These are phyloP conservation scores for Pristionchus exspectatus DNA, from an alignment of 2,888 invertebrate genomes.

Conservation along the genomic window DNA sequence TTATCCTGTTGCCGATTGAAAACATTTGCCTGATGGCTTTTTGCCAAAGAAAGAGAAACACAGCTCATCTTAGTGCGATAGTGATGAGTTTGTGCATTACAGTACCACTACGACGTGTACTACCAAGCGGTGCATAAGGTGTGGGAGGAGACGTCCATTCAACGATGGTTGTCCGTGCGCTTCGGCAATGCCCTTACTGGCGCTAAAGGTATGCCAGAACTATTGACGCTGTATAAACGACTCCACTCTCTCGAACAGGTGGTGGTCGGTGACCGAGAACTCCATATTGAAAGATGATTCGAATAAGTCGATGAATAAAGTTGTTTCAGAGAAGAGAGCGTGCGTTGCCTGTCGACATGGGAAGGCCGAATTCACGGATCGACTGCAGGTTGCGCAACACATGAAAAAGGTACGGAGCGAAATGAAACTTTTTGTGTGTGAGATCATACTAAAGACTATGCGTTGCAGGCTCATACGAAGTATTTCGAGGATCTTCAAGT, in stretches of 20 bases:
- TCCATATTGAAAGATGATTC: neutral
- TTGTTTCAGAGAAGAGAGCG: neutral
- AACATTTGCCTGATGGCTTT: too few relatives aligned
- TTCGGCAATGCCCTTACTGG: neutral
- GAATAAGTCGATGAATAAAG: neutral
- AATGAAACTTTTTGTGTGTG: neutral
- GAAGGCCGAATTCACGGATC: neutral
- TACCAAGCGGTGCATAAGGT: neutral
- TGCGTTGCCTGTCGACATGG: neutral
- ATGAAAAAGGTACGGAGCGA: neutral
- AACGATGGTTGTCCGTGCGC: neutral
- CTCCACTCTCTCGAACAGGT: too few relatives aligned
- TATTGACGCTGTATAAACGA: too few relatives aligned
- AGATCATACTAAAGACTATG: neutral
- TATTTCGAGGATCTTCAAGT: neutral
- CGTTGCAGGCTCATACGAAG: neutral
- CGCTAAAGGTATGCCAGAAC: neutral
- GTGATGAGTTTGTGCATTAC: neutral
- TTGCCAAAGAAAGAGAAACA: too few relatives aligned
- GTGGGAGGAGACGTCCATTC: neutral
- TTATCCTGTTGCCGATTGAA: too few relatives aligned
- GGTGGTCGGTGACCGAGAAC: too few relatives aligned
- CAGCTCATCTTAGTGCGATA: too few relatives aligned
- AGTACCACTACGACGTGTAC: slow-evolving; percentile 30
- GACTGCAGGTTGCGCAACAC: neutral